Evolutionary conservation across 2,797 vertebrate genomes (phyloP), one percentile per base, ranked within the genome.

Genomic region (Clarias pachynema): DNA sequence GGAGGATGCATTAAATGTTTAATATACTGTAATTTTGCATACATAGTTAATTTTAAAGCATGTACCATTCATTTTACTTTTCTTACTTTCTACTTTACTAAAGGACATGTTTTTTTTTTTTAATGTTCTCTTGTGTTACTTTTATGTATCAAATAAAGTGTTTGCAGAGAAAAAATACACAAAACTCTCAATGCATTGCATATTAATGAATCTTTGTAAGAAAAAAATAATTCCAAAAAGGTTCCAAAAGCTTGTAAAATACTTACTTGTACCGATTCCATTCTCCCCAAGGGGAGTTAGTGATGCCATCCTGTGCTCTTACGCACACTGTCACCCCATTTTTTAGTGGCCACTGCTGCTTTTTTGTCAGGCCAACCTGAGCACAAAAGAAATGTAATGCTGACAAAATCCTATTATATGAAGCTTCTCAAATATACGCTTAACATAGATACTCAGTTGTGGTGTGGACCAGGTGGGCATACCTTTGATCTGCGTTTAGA

Each of bases 281-380:
- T 26, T 95, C 93, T 14, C 95, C 93, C 95, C 95, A 96, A 0
- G 90, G 86, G 5, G 95, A 95, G 90, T 93, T 70, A 66, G 87
- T 91, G 57, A 95, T 84, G 26, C 89, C 89, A 29, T 96, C 95
- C 72, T 89, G 92, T 0, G 93, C 93, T 82, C 95, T 88, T 73
- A 95, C 88, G 59, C 95, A 95, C 57, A 95, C 88, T 1, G 40
- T 87, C 7, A 82, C 82, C 1, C 49, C 90, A 26, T 24, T 78
- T 78, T 89, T 92, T 8, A 94, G 86, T 56, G 88, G 69, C 87
- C 91, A 89, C 29, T 84, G 91, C 40, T 89, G 92, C 18, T 63
- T 37, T 49, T 91, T 85, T 14, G 90, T 88, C n/a, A 85, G 86
- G 68, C 88, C 63, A 40, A 91, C 37, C n/a, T 81, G 84, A 37